Evolutionary conservation across 2,797 vertebrate genomes (phyloP), one percentile per base, ranked within the genome.

Genomic region (Poliocrania exsul): DNA sequence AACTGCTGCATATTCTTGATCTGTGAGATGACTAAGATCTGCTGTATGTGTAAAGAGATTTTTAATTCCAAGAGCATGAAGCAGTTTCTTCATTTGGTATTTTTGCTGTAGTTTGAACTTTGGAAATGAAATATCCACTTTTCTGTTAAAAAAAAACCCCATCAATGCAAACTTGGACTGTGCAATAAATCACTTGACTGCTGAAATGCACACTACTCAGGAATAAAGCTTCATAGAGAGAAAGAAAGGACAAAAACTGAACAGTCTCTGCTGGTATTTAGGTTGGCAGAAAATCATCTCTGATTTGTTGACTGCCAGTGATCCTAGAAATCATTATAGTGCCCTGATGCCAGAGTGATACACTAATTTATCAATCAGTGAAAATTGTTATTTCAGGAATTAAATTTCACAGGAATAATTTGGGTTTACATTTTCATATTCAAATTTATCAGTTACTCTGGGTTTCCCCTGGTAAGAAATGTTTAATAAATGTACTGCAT

Each of bases 101-200:
- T 98, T 98, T 93, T 98, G 98, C 74, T 98, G 98, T 97, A 99
- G 96, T 97, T 98, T 99, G 97, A 99, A 99, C 96, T 98, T 99
- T 40, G 99, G 99, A 87, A 99, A 93, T 77, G 97, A 97, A 92
- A 99, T 96, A 40, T 99, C 99, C 87, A 98, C 95, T 97, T 98
- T 98, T 49, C 99, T 99, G 90, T 56, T 81, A 16, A 40, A 66
- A 38, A 90, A 86, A 37, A 71, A 54, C 37, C 66, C 24, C 20
- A 2, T n/a, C 24, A 71, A 5, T 42, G 25, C 28, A 50, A 60
- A 54, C 29, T 75, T 88, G 49, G 46, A 49, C 60, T 40, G 13
- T 37, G 5, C 21, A 16, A 13, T 58, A 81, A 24, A 29, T 81
- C 26, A 50, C 10, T 35, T 81, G 20, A 31, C 65, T 72, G 42